Evolutionary conservation across 1,140 invertebrate genomes (phyloP), one percentile per base, ranked within the genome.

Genomic region (Bombus breviceps): DNA sequence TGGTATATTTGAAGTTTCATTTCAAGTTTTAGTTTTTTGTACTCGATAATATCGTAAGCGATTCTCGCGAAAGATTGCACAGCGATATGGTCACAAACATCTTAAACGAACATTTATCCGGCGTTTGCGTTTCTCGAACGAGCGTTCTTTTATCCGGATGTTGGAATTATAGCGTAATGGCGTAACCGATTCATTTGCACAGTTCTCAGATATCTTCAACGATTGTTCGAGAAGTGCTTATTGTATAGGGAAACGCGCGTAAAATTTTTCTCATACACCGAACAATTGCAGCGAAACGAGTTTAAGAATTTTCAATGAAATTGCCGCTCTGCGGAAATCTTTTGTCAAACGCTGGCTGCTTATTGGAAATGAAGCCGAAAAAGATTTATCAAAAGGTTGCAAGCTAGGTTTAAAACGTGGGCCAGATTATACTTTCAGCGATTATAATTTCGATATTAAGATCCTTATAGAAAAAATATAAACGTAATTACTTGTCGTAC

Each of bases 221-320:
- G 37, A 15, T 34, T 28, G 77, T 79, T 79, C 28, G n/a, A 66
- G 18, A 68, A 79, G 32, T 32, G 62, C 28, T 43, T 66, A 66
- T 47, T 47, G 22, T 66, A 18, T 13, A 41, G 4, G 57, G 8
- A 3, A 25, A 39, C 39, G 39, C 22, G 62, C 28, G 59, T n/a
- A 25, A 22, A 22, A 28, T 41, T 64, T 43, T 66, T 1, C 12
- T 34, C 28, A 12, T 28, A 8, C n/a, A n/a, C 9, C 39, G 76
- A 78, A 43, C n/a, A 66, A 78, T 66, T 22, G 22, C 76, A 3
- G 39, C 10, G 39, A 25, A 66, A 66, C 25, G 39, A 34, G 34
- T 47, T 79, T 78, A 78, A 68, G 62, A 79, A 79, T 79, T 47
- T 79, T 39, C 41, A 78, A 34, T 78, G 41, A 43, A 64, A 53